Evolutionary conservation across 2,113 vertebrate genomes (phyloP).

Genomic region (Hystrix brachyura): DNA sequence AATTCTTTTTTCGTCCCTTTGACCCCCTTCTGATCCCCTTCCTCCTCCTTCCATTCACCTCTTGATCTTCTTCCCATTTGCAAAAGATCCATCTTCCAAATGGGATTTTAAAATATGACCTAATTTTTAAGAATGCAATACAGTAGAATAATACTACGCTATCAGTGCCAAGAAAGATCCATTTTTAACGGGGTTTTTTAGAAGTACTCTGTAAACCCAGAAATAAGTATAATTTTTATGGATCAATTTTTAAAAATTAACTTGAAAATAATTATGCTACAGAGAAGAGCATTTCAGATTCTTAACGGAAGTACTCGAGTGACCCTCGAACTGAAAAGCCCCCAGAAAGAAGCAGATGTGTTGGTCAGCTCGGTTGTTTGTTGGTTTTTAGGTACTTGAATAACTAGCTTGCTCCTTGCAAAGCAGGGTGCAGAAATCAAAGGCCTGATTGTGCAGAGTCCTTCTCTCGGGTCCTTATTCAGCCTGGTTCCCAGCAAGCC

Average conservation of each 20-base stretch:
- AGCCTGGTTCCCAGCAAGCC: conserved; percentile 75
- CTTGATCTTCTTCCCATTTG: not conserved
- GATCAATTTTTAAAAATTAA: not conserved
- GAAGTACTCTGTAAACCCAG: not conserved
- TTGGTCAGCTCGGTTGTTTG: conserved; percentile 55
- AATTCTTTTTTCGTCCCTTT: not conserved
- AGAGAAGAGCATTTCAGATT: not conserved
- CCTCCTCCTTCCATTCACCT: not conserved
- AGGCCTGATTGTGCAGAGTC: conserved; percentile 75
- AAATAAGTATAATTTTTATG: not conserved
- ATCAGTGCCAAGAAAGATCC: conserved; percentile 43
- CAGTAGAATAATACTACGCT: not conserved
- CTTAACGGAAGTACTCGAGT: conserved; percentile 14
- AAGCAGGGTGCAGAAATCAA: conserved; percentile 73
- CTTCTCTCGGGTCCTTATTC: conserved; percentile 68
- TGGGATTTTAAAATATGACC: conserved; percentile 25
- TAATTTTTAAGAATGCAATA: not conserved
- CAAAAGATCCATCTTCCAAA: not conserved
- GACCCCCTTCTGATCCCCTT: not conserved
- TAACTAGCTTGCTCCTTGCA: conserved; percentile 62
- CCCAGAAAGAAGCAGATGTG: not conserved
- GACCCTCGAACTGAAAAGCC: conserved; percentile 60
- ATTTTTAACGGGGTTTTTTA: conserved; percentile 7
- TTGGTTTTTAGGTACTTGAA: conserved; percentile 77
- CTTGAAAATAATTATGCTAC: not conserved